These are phyloP conservation scores for Labeo rohita DNA, from an alignment of 2,113 vertebrate genomes.

Conservation along the genomic window DNA sequence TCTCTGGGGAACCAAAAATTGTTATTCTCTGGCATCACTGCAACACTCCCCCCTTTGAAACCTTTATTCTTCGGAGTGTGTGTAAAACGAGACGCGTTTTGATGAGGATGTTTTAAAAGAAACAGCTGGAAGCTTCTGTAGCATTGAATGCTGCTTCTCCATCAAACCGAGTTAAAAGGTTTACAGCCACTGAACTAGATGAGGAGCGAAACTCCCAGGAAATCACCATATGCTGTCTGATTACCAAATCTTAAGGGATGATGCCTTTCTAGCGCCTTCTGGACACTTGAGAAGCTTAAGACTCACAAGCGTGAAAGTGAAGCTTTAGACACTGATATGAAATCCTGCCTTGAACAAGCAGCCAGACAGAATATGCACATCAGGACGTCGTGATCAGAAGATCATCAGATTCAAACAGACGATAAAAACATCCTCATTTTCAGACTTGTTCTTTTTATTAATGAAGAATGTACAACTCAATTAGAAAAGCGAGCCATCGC, in stretches of 20 bases:
- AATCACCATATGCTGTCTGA: slow-evolving; percentile 17
- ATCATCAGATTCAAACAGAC: not conserved
- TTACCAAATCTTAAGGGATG: not conserved
- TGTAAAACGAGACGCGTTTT: not conserved
- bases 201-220: not conserved
- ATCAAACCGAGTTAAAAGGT: not conserved
- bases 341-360: not conserved
- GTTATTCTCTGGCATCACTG: not conserved
- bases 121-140: not conserved
- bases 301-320: not conserved
- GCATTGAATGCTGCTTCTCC: not conserved
- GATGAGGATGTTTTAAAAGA: not conserved
- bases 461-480: not conserved
- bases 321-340: not conserved
- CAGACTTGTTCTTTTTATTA: not conserved
- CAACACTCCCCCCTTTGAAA: not conserved
- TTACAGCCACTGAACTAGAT: not conserved
- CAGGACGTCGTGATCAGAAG: not conserved
- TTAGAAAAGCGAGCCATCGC: not conserved
- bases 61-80: not conserved
- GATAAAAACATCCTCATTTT: not conserved
- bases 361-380: not conserved
- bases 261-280: not conserved
- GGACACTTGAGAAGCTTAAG: not conserved
- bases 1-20: not conserved